Conservation (phyloP, 1,140 invertebrate species). For the Triops cancriformis region DNA sequence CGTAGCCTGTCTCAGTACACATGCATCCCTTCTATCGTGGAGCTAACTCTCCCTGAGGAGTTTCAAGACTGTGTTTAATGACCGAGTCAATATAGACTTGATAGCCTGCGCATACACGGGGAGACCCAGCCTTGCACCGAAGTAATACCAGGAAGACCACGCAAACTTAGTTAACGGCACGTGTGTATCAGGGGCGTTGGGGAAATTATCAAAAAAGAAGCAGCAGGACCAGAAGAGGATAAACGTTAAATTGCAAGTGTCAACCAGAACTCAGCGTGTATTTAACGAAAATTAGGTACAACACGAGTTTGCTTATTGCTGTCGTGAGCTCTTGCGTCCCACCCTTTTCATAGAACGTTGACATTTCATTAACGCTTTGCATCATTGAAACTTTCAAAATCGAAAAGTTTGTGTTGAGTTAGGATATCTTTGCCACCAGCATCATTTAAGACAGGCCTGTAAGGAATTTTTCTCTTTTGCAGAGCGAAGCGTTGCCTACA, state of each 20-base stretch:
- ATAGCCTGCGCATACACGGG: neutral
- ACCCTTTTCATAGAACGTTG: neutral
- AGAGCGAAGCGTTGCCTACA: too few relatives aligned
- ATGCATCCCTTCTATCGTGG: neutral
- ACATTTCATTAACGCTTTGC: neutral
- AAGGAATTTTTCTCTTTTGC: too few relatives aligned
- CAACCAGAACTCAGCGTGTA: neutral
- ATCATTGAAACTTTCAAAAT: neutral
- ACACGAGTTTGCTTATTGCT: neutral
- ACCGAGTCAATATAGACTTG: constrained; percentile 10
- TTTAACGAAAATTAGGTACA: neutral
- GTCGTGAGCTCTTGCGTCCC: neutral
- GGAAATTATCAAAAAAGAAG: neutral
- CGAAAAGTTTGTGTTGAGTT: too few relatives aligned
- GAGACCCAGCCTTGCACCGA: neutral
- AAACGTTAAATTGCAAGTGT: neutral
- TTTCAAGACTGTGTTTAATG: neutral
- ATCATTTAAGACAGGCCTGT: neutral
- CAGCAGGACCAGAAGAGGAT: too few relatives aligned
- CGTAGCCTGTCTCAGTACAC: neutral
- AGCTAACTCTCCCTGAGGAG: neutral
- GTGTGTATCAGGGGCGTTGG: neutral
- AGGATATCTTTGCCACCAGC: too few relatives aligned
- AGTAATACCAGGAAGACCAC: neutral
- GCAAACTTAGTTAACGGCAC: neutral